Conservation (phyloP, 1,140 invertebrate genomes). For the Scaptomyza hsui region DNA sequence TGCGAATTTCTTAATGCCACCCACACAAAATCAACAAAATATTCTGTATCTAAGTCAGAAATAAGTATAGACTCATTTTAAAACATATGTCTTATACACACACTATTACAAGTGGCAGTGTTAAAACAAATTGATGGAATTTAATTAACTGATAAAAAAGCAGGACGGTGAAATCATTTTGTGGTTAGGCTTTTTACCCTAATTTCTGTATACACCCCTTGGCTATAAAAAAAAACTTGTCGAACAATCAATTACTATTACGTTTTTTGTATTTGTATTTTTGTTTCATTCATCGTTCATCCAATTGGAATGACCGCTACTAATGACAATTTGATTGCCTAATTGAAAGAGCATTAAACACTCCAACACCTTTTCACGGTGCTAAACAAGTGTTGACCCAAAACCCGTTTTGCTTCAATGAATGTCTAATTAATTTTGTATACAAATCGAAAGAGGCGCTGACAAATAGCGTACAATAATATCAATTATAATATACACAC, state of each 20-base stretch:
- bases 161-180: conserved; percentile 4
- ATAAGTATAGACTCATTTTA: conserved; percentile 47
- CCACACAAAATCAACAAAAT: conserved; percentile 17
- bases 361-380: conserved; percentile 27
- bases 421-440: conserved; percentile 34
- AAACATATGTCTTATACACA: conserved; percentile 30
- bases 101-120: conserved; percentile 38
- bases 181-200: too few relatives aligned
- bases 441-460: conserved; percentile 32
- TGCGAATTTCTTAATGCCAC: conserved; percentile 6
- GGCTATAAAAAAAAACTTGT: too few relatives aligned
- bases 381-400: conserved; percentile 8
- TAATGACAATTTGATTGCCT: conserved; percentile 69
- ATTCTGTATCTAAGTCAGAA: conserved; percentile 19
- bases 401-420: conserved; percentile 58
- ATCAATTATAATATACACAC: conserved; percentile 2
- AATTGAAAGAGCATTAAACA: conserved; percentile 52
- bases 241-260: neutral
- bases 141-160: neutral
- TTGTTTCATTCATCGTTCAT: conserved; percentile 13
- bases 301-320: conserved; percentile 25
- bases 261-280: conserved; percentile 9
- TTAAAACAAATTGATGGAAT: too few relatives aligned
- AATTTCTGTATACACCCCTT: too few relatives aligned
- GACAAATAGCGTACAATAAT: conserved; percentile 25